Percentiles rank a stretch among this genome's conserved stretches.
phyloP scores from a whole-genome alignment of 1,140 invertebrate species.

The Penaeus chinensis region DNA sequence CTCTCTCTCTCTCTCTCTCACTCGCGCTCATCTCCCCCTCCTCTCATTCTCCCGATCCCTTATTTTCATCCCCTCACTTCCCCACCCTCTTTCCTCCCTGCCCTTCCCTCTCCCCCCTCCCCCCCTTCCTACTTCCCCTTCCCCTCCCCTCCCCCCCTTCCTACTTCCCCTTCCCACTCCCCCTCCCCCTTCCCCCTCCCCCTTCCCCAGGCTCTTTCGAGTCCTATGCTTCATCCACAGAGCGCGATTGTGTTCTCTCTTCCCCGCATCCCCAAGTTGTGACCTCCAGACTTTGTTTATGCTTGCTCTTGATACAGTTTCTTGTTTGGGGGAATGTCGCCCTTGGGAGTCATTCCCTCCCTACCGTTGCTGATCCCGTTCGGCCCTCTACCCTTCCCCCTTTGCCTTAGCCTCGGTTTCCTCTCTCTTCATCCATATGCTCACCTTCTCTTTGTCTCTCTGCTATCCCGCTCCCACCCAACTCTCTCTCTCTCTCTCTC shows the following conservation, averaged over 20 bases:
- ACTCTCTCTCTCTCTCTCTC: neutral
- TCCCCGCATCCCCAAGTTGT: neutral
- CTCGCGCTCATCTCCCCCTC: constrained; percentile 1
- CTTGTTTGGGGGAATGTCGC: constrained; percentile 22
- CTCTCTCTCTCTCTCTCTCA: neutral
- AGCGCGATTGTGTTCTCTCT: too few species aligned
- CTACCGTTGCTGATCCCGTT: neutral
- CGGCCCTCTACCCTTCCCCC: neutral
- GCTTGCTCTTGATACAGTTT: constrained; percentile 34
- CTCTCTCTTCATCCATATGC: neutral
- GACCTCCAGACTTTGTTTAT: constrained; percentile 10
- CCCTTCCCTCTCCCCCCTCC: neutral
- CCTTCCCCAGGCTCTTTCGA: too few species aligned
- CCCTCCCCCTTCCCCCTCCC: too few species aligned
- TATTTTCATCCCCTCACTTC: neutral
- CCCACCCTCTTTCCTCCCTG: neutral
- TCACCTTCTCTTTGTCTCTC: neutral
- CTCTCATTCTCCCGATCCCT: constrained; percentile 18
- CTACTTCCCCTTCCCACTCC: too few species aligned
- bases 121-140: too few species aligned
- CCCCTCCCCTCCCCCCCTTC: too few species aligned
- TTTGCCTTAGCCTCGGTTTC: neutral
- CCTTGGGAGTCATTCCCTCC: neutral
- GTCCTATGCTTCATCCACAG: too few species aligned
- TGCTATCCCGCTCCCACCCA: too few species aligned